Evolutionary conservation across 2,113 vertebrate genomes (phyloP), one percentile per base, ranked within the genome.

Genomic region (Axis porcinus): DNA sequence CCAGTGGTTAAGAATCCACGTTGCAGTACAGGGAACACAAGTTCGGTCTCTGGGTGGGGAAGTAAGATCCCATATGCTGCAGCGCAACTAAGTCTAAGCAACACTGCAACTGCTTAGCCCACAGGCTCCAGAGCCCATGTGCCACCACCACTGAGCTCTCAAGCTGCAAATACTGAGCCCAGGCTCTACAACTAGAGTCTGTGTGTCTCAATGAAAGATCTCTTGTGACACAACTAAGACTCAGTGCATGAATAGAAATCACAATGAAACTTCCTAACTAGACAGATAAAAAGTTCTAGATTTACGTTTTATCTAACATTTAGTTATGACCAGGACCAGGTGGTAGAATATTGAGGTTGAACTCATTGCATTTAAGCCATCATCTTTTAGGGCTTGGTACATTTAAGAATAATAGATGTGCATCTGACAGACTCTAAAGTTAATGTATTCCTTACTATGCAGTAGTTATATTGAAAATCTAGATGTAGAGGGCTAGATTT

Each of bases 291-390:
- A 27, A 96, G 12, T 30, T 78, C 33, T 94, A 89, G 40, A 33
- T 91, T 89, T 94, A 70, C 54, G 81, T 91, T 91, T 96, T 62
- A 55, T 82, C 45, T 93, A 89, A 79, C n/a, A 27, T 95, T 96
- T 45, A 97, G 5, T 91, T 96, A 87, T 79, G 55, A 92, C 58
- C 12, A 86, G 94, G 43, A 85, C 45, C 62, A 94, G 27, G 15
- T 91, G n/a, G 17, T 97, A 86, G 57, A 94, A 91, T 19, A 84
- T 33, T 67, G 23, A 64, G n/a, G 43, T 92, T 95, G 91, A 86
- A 33, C 4, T 88, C 33, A 76, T 30, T 95, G 28, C 17, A 62
- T 93, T 82, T 93, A 89, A 96, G 17, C 17, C n/a, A 82, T 92
- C 84, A 88, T 95, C 76, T 94, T 95, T 84, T 3, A 93, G 12